Evolutionary conservation across 2,113 vertebrate genomes (phyloP), one percentile per base, ranked within the genome.

Genomic region (Festucalex cinctus): DNA sequence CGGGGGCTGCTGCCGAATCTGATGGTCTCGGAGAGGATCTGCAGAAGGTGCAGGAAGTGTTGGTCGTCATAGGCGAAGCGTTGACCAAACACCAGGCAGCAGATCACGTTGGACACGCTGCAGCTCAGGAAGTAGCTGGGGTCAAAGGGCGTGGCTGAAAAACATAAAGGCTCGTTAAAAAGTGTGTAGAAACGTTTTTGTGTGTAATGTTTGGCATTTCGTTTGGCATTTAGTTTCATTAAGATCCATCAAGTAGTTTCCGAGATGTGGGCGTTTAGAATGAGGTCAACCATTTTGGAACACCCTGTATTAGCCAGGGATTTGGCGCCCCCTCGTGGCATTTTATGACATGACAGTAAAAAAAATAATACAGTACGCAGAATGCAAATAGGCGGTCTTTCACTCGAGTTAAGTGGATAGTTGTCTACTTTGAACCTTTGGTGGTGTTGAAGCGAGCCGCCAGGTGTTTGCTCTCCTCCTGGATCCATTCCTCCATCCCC

Each of bases 401-500:
- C 9, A 9, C 53, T 12, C 14, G 28, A 26, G 24, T 14, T 16
- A 32, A 32, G 35, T 32, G 5, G 5, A 32, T 32, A 54, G 5
- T 6, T 32, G 28, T 17, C 26, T 35, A 2, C 13, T 32, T 6
- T 26, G 19, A 57, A 76, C 80, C 73, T 0, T 43, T 62, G 0
- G 81, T 93, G 6, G 10, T 73, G 4, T 69, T 70, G 5, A 95
- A 26, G 28, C 83, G 75, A 20, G 91, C 76, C 12, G 92, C 6
- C 71, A 95, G 90, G 76, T 93, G 90, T 63, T 3, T 64, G 12
- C 89, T 90, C 82, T 95, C 94, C 70, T 94, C 88, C 35, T 83
- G 84, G 68, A 91, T 91, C 85, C 85, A 90, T 41, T 78, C 59
- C 64, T 92, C 90, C 81, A 91, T 90, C 54, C 82, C 74, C 32